phyloP scores from a whole-genome alignment of 1,140 invertebrate genomes.

The Patella vulgata region DNA sequence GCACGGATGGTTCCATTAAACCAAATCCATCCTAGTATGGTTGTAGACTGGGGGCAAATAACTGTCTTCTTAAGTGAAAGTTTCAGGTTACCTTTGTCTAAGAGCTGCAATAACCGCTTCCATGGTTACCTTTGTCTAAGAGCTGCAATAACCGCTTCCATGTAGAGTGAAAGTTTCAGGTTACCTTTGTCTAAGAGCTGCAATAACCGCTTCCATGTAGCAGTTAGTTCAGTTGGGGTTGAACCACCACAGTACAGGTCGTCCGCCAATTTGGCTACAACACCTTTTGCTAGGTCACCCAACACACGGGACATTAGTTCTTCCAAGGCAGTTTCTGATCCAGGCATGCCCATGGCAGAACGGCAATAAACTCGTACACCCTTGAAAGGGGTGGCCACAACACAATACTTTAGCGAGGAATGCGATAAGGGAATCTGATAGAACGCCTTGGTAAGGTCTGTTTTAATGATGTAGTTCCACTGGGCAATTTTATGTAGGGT shows the following conservation, averaged over 20 bases:
- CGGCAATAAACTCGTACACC: constrained; percentile 16
- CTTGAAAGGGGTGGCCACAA: constrained; percentile 14
- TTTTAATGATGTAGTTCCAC: constrained; percentile 32
- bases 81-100: constrained; percentile 5
- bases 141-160: too few species aligned
- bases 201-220: constrained; percentile 11
- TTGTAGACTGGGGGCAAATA: constrained; percentile 12
- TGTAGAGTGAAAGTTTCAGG: too few species aligned
- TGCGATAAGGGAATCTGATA: constrained; percentile 27
- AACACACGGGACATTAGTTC: constrained; percentile 19
- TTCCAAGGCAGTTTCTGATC: too few species aligned
- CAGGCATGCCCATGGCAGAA: constrained; percentile 28
- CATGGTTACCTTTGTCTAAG: too few species aligned
- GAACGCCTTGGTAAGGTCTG: constrained; percentile 30
- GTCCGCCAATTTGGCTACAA: constrained; percentile 19
- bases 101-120: too few species aligned
- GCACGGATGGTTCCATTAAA: constrained; percentile 20
- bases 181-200: too few species aligned
- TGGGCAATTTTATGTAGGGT: constrained; percentile 13
- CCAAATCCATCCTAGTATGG: constrained; percentile 33
- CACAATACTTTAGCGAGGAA: constrained; percentile 29
- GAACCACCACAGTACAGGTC: constrained; percentile 16
- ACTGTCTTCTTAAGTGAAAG: constrained; percentile 14
- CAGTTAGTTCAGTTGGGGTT: not conserved
- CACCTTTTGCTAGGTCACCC: constrained; percentile 15